Conservation (phyloP, 2,797 vertebrate species). For the Syngnathus rostellatus region DNA sequence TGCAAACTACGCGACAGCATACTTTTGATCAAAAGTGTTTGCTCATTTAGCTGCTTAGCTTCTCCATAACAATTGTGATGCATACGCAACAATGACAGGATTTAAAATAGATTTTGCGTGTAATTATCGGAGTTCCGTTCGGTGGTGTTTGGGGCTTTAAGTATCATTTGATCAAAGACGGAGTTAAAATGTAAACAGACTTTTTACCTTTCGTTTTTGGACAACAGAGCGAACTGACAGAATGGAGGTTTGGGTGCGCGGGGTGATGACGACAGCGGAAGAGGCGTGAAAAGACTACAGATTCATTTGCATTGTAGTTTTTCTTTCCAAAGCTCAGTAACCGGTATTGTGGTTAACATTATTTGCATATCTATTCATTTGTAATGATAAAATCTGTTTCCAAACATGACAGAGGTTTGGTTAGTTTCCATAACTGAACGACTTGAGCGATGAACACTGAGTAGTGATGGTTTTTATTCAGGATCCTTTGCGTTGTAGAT, state of each 20-base stretch:
- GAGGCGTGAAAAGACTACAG: conserved; percentile 9
- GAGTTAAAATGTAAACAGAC: not conserved
- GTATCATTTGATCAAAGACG: not conserved
- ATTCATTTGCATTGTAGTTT: conserved; percentile 44
- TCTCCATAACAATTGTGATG: not conserved
- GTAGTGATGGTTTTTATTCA: too few species aligned
- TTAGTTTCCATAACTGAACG: not conserved
- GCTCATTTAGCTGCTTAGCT: not conserved
- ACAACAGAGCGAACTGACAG: conserved; percentile 6
- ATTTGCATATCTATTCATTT: not conserved
- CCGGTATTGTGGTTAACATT: not conserved
- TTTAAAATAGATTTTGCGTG: not conserved
- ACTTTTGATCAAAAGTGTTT: not conserved
- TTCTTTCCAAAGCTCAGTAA: not conserved
- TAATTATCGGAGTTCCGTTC: not conserved
- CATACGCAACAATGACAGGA: not conserved
- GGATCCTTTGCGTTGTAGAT: too few species aligned
- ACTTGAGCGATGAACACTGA: not conserved
- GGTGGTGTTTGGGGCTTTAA: not conserved
- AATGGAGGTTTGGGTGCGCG: conserved; percentile 8
- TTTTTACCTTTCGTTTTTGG: not conserved
- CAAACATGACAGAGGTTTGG: not conserved
- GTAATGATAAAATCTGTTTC: not conserved
- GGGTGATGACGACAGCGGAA: conserved; percentile 11
- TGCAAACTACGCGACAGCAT: not conserved